phyloP scores from a whole-genome alignment of 2,888 invertebrate genomes.

The Eupithecia insigniata region DNA sequence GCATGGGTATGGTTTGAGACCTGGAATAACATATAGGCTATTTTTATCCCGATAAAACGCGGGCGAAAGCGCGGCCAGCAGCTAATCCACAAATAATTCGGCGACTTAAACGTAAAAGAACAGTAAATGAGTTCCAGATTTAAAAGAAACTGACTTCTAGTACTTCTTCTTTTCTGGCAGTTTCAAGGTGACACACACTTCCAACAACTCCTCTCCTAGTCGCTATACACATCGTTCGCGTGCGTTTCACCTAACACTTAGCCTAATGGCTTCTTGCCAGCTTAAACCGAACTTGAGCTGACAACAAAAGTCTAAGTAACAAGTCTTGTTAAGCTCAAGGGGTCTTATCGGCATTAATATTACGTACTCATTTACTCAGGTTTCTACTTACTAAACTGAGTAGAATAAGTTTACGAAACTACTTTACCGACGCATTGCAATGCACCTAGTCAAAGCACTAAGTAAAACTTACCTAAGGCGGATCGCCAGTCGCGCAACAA shows the following conservation, averaged over 20 bases:
- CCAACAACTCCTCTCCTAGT: neutral
- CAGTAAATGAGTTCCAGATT: neutral
- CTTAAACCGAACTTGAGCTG: constrained; percentile 41
- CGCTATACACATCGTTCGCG: neutral
- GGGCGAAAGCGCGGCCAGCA: too few relatives aligned
- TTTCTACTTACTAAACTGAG: constrained; percentile 5
- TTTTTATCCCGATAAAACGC: too few relatives aligned
- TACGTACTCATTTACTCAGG: neutral
- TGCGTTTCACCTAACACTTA: neutral
- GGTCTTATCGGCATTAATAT: constrained; percentile 1
- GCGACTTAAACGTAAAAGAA: neutral
- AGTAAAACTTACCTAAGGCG: too few relatives aligned
- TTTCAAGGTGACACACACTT: neutral
- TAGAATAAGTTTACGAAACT: constrained; percentile 20
- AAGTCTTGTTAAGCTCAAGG: constrained; percentile 21
- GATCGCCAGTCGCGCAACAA: neutral
- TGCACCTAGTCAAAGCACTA: neutral
- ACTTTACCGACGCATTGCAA: neutral
- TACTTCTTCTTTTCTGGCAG: neutral
- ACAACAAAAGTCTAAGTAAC: constrained; percentile 34
- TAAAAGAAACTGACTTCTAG: neutral
- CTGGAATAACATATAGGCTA: too few relatives aligned
- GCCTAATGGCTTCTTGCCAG: constrained; percentile 47
- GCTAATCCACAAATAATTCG: too few relatives aligned
- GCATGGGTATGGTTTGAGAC: too few relatives aligned